A percentile compares a stretch with the other conserved stretches of the same genome.
These are phyloP conservation scores for Todiramphus chloris DNA, from an alignment of 2,113 vertebrate species.

Conservation along the genomic window DNA sequence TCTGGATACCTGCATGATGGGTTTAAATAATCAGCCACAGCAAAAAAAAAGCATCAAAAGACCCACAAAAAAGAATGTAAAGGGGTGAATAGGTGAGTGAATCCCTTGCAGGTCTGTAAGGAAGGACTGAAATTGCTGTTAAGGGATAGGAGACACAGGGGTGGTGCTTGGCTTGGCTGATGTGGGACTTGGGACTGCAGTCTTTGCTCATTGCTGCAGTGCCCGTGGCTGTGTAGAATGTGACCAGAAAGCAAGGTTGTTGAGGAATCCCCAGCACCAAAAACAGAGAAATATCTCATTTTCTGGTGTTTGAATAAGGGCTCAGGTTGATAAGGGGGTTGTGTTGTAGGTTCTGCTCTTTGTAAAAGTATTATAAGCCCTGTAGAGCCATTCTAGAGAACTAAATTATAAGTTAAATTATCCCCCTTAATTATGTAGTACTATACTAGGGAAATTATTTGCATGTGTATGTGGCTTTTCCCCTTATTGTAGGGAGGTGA, in stretches of 20 bases:
- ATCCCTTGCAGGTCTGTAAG: not conserved
- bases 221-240: accelerated
- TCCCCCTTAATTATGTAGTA: not conserved
- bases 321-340: not conserved
- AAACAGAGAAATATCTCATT: not conserved
- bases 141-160: not conserved
- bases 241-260: not conserved
- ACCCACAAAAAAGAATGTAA: not conserved
- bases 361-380: not conserved
- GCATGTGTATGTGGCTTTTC: not conserved
- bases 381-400: not conserved
- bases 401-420: not conserved
- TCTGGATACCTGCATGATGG: not conserved
- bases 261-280: not conserved
- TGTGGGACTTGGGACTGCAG: not conserved
- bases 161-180: not conserved
- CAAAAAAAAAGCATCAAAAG: not conserved
- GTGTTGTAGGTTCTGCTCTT: not conserved
- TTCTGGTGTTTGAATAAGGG: not conserved
- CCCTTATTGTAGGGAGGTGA: not conserved
- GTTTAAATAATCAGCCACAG: not conserved
- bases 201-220: not conserved
- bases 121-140: not conserved
- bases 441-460: not conserved
- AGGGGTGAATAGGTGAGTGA: not conserved